Evolutionary conservation across 1,140 invertebrate species (phyloP).

Genomic region (Magallana ariakensis): DNA sequence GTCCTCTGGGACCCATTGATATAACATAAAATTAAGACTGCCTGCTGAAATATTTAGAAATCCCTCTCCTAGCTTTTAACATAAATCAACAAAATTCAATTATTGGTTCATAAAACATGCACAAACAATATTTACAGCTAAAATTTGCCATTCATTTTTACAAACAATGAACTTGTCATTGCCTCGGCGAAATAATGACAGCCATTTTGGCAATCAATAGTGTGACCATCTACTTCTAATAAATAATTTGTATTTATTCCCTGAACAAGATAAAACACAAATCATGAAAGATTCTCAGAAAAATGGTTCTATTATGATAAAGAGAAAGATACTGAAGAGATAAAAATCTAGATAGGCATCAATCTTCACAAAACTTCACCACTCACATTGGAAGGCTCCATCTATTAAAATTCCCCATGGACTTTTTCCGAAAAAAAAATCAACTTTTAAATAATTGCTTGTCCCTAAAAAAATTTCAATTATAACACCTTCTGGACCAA

Average conservation of each 20-base stretch:
- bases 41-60: slow-evolving; percentile 33
- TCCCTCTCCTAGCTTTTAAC: slow-evolving; percentile 44
- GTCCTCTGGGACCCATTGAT: slow-evolving; percentile 8
- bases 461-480: no score
- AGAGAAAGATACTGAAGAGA: background rate
- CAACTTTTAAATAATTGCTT: no score
- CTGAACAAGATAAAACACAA: background rate
- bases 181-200: slow-evolving; percentile 28
- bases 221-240: slow-evolving; percentile 33
- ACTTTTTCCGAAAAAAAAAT: background rate
- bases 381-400: background rate
- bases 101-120: slow-evolving; percentile 38
- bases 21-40: slow-evolving; percentile 33
- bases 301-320: background rate
- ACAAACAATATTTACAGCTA: slow-evolving; percentile 41
- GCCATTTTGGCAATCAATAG: slow-evolving; percentile 22
- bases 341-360: background rate
- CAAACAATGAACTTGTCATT: slow-evolving; percentile 36
- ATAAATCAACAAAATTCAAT: slow-evolving; percentile 44
- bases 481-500: no score
- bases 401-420: background rate
- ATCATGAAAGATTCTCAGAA: slow-evolving; percentile 11
- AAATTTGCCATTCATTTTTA: slow-evolving; percentile 34
- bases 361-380: background rate
- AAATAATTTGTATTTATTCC: slow-evolving; percentile 30